These are phyloP conservation scores for Pristionchus exspectatus DNA, from an alignment of 2,888 invertebrate genomes.

Conservation along the genomic window DNA sequence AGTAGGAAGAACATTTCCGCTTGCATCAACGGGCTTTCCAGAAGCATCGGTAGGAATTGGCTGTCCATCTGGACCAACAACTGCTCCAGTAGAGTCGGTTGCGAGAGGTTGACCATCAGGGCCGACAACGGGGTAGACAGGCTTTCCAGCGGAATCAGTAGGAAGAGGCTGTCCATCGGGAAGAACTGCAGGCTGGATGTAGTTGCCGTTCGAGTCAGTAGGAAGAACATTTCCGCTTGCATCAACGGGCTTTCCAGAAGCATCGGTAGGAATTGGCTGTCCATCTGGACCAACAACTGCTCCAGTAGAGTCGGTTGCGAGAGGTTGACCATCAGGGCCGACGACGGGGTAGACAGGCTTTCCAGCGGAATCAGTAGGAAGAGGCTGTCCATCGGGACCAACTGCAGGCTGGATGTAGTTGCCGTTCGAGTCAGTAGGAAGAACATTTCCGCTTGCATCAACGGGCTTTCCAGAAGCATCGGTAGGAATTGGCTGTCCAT, in stretches of 20 bases:
- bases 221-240: slow-evolving; percentile 58
- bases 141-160: too few species aligned
- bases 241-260: slow-evolving; percentile 54
- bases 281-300: slow-evolving; percentile 58
- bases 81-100: slow-evolving; percentile 55
- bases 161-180: not conserved
- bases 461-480: slow-evolving; percentile 55
- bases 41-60: slow-evolving; percentile 12
- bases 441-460: not conserved
- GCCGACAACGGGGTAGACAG: slow-evolving; percentile 56
- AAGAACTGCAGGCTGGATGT: too few species aligned
- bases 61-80: slow-evolving; percentile 57
- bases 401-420: slow-evolving; percentile 56
- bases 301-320: slow-evolving; percentile 61
- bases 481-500: slow-evolving; percentile 45
- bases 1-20: too few species aligned
- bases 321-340: slow-evolving; percentile 54
- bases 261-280: slow-evolving; percentile 58
- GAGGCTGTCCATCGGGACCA: not conserved
- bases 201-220: slow-evolving; percentile 31
- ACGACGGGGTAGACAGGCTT: slow-evolving; percentile 52
- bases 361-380: slow-evolving; percentile 56
- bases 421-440: slow-evolving; percentile 55
- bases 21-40: too few species aligned
- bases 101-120: slow-evolving; percentile 51